These are phyloP conservation scores for Prosopocoilus inquinatus DNA, from an alignment of 2,888 invertebrate genomes.

Conservation along the genomic window DNA sequence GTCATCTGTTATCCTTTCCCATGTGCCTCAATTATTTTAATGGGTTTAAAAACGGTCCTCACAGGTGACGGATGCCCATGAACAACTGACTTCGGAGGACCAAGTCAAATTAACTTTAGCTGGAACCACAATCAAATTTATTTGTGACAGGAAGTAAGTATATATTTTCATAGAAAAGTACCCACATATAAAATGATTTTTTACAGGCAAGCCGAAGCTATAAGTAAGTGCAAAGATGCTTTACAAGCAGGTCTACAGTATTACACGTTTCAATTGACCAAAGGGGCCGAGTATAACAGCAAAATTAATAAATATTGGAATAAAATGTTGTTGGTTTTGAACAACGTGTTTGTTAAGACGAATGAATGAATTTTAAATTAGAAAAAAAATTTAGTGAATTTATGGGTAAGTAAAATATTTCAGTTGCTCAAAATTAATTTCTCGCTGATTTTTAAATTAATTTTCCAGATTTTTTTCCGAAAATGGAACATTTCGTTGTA, in stretches of 20 bases:
- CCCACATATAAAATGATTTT: slow-evolving; percentile 21
- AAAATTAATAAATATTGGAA: slow-evolving; percentile 35
- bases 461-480: no score
- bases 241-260: slow-evolving; percentile 38
- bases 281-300: slow-evolving; percentile 32
- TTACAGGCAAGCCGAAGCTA: slow-evolving; percentile 55
- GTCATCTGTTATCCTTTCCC: no score
- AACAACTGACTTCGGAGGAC: slow-evolving; percentile 26
- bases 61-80: no score
- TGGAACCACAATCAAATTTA: slow-evolving; percentile 44
- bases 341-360: no score
- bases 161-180: slow-evolving; percentile 9
- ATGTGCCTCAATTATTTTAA: no score
- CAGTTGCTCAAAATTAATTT: no score
- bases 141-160: slow-evolving; percentile 49
- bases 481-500: no score
- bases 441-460: no score
- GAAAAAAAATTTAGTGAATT: background rate
- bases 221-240: slow-evolving; percentile 40
- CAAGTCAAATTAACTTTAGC: slow-evolving; percentile 43
- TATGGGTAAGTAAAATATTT: no score
- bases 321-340: slow-evolving; percentile 29
- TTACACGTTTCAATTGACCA: slow-evolving; percentile 43
- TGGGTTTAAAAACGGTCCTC: no score
- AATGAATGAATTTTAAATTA: no score